phyloP scores from a whole-genome alignment of 2,888 invertebrate genomes.

The Andrena bucephala region DNA sequence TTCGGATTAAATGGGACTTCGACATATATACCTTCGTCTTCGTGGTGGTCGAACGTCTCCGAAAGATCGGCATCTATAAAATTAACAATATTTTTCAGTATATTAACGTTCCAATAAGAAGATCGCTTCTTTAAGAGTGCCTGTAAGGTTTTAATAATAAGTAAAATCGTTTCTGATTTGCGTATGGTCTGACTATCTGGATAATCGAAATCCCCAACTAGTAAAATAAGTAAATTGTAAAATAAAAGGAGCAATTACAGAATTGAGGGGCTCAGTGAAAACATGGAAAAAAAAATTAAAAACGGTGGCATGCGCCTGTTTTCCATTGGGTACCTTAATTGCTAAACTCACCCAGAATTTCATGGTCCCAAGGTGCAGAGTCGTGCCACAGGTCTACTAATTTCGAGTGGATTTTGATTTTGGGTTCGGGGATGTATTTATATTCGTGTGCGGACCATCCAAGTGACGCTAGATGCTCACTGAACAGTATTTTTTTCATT shows the following conservation, averaged over 20 bases:
- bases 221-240: too few species aligned
- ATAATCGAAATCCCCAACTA: too few species aligned
- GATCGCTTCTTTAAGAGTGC: too few species aligned
- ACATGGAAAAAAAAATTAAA: too few species aligned
- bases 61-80: constrained; percentile 36
- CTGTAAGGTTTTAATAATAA: too few species aligned
- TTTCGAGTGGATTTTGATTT: constrained; percentile 52
- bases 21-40: constrained; percentile 41
- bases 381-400: constrained; percentile 57
- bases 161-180: too few species aligned
- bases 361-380: neutral
- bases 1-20: constrained; percentile 48
- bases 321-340: neutral
- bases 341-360: constrained; percentile 31
- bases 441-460: constrained; percentile 73
- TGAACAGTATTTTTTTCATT: constrained; percentile 51
- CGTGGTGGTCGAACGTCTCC: constrained; percentile 21
- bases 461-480: constrained; percentile 64
- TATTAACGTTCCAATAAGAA: too few species aligned
- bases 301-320: neutral
- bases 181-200: too few species aligned
- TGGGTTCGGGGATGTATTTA: constrained; percentile 68
- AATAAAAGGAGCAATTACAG: too few species aligned
- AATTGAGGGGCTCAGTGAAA: too few species aligned
- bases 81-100: neutral